Evolutionary conservation across 1,140 invertebrate species (phyloP).

Genomic region (Philotrypesis tridentata): DNA sequence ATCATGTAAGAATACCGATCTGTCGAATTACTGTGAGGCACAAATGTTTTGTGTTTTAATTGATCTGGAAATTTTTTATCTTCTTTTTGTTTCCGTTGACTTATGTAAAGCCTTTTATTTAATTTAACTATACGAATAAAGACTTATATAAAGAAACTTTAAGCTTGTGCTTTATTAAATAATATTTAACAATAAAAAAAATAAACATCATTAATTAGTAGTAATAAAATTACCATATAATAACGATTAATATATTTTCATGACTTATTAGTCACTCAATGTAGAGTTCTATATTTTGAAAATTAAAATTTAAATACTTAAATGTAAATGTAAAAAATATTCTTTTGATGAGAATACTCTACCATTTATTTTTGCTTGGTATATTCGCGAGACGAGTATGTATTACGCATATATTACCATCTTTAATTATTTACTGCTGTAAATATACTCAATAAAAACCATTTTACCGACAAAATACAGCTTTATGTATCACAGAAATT

Average conservation of each 20-base stretch:
- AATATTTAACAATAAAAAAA: not conserved
- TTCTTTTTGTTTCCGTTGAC: not conserved
- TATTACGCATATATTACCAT: not conserved
- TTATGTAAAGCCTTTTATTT: not conserved
- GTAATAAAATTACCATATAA: not conserved
- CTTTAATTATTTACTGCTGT: conserved; percentile 9
- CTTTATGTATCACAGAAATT: conserved; percentile 31
- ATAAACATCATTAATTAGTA: not conserved
- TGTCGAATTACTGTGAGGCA: conserved; percentile 40
- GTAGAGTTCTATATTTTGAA: not conserved
- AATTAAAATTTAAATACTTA: not conserved
- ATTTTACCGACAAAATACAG: not conserved
- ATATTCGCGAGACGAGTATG: not conserved
- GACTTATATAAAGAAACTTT: not conserved
- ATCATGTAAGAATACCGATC: conserved; percentile 5
- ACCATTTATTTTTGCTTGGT: not conserved
- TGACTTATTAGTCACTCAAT: not conserved
- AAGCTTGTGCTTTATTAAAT: not conserved
- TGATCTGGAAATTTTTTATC: conserved; percentile 23
- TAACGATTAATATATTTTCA: not conserved
- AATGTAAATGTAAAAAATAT: not conserved
- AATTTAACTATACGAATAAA: not conserved
- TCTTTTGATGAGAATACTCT: not conserved
- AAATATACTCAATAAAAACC: not conserved
- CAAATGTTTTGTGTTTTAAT: conserved; percentile 39